Conservation (phyloP, 2,797 vertebrate species). For the Diglossa cyanea region DNA sequence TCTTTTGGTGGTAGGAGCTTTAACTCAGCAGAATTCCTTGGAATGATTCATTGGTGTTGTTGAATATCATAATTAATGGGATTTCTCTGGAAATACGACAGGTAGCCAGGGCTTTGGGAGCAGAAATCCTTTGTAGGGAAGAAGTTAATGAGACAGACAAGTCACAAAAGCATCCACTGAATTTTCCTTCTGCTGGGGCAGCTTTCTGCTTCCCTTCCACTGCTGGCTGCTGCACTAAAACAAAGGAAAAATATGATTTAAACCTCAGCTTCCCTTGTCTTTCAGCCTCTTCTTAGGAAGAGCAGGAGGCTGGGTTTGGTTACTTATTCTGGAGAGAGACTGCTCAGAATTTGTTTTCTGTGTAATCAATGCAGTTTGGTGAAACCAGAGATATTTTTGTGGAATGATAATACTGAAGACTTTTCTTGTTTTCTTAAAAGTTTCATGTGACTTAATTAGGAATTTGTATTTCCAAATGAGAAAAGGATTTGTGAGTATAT, state of each 20-base stretch:
- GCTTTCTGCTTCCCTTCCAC: background rate
- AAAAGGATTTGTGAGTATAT: background rate
- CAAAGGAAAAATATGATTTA: background rate
- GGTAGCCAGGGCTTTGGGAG: background rate
- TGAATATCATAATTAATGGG: constrained; percentile 9
- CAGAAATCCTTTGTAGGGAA: background rate
- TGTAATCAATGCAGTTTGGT: background rate
- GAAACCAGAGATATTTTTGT: background rate
- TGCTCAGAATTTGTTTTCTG: background rate
- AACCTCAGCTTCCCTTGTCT: background rate
- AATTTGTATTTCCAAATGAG: background rate
- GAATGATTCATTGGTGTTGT: background rate
- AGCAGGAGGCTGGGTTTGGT: background rate
- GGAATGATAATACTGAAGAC: background rate
- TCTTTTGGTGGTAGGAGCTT: background rate
- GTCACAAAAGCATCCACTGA: background rate
- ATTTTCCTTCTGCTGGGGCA: background rate
- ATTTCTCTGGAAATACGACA: background rate
- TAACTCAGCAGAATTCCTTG: constrained; percentile 12
- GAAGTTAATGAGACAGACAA: constrained; percentile 17
- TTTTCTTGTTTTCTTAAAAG: background rate
- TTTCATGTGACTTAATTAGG: background rate
- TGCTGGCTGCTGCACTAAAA: background rate
- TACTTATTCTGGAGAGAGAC: background rate
- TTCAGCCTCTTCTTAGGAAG: background rate